Percentiles rank a stretch among this genome's conserved stretches.
Conservation (phyloP, 2,888 invertebrate genomes). For the Troides oblongomaculatus region DNA sequence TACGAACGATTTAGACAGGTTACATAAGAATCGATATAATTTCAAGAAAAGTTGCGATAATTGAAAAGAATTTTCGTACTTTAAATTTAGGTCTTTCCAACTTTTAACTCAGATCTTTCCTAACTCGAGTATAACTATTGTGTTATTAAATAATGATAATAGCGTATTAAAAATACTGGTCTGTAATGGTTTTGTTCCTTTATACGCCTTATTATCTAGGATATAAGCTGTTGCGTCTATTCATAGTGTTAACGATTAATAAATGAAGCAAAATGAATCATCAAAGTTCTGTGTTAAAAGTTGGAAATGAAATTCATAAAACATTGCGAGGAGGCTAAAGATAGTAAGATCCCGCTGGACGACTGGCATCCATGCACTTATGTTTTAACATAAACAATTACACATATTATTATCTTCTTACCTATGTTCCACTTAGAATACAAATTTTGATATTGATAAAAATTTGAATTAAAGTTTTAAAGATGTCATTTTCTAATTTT, state of each 20-base stretch:
- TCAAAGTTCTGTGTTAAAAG: conserved; percentile 20
- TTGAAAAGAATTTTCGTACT: conserved; percentile 13
- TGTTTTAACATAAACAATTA: conserved; percentile 27
- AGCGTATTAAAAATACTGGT: conserved; percentile 21
- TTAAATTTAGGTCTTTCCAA: conserved; percentile 18
- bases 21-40: conserved; percentile 25
- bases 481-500: conserved; percentile 34
- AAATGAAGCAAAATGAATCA: conserved; percentile 9
- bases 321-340: conserved; percentile 14
- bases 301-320: conserved; percentile 14
- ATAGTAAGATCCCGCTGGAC: conserved; percentile 9
- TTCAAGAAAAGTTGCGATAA: conserved; percentile 18
- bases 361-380: conserved; percentile 23
- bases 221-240: conserved; percentile 23
- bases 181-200: conserved; percentile 4
- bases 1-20: conserved; percentile 23
- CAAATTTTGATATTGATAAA: conserved; percentile 36
- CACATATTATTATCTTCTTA: conserved; percentile 27
- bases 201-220: conserved; percentile 23
- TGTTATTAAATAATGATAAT: conserved; percentile 9
- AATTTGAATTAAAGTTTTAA: conserved; percentile 34
- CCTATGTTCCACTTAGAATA: conserved; percentile 33
- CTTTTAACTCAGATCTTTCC: conserved; percentile 22
- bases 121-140: conserved; percentile 2
- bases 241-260: conserved; percentile 4